Evolutionary conservation across 2,113 vertebrate genomes (phyloP), one percentile per base, ranked within the genome.

Genomic region (Chionodraco myersi): DNA sequence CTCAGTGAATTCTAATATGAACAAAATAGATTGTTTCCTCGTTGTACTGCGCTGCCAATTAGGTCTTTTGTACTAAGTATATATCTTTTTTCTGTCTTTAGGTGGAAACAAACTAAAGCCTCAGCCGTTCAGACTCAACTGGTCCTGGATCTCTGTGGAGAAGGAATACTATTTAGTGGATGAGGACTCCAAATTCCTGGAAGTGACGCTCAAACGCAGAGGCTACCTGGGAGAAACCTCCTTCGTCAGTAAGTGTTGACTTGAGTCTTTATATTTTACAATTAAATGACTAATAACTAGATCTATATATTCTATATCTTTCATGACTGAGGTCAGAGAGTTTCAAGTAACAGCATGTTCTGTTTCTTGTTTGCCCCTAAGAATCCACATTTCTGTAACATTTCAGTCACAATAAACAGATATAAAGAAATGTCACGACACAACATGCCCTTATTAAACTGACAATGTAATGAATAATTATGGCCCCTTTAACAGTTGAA

Each of bases 61-160:
- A 69, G 10, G 23, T 48, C 68, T 44, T 77, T 72, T 23, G 54
- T 53, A 61, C 66, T 3, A 61, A 82, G 16, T 59, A 34, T 54
- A 72, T 12, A 16, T 77, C 70, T 62, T 65, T 52, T 84, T 75
- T 71, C 62, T 79, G 16, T 62, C 11, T 85, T 49, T 79, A 97
- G 96, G 91, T 53, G 94, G 95, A 83, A 97, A 96, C 76, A 92
- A 94, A 79, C 87, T 96, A 60, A 94, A 94, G 75, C 93, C 92
- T 21, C 96, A 97, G 80, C 86, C 90, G 1, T 97, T 97, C 87
- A 83, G 88, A 45, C 92, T 97, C 45, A 95, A 96, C 90, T 97
- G 97, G 96, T 92, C 96, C 80, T 97, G 96, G 95, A 95, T 97
- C 90, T 97, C 95, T 21, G 75, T 98, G 92, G 96, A 97, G 90